Evolutionary conservation across 1,140 invertebrate species (phyloP).

Genomic region (Habropoda laboriosa): DNA sequence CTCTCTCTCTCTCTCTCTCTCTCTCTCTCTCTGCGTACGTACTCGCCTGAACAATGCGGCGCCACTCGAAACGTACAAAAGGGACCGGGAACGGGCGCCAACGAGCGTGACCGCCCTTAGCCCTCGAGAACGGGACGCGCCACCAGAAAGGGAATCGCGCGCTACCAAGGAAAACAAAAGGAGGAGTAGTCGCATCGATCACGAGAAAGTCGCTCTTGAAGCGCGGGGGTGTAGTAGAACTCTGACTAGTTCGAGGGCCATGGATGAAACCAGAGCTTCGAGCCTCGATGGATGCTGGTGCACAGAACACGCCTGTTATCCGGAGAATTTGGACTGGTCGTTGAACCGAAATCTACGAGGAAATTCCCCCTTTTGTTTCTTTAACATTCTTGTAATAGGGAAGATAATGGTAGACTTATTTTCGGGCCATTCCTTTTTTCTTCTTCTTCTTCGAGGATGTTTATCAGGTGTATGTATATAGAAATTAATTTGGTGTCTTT

Average conservation of each 20-base stretch:
- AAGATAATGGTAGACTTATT: too few relatives aligned
- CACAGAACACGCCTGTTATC: too few relatives aligned
- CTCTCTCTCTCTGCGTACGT: conserved; percentile 55
- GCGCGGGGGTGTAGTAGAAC: too few relatives aligned
- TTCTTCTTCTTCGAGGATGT: too few relatives aligned
- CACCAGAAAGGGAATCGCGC: conserved; percentile 21
- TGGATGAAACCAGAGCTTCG: not conserved
- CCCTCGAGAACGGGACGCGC: conserved; percentile 9
- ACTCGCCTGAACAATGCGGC: conserved; percentile 59
- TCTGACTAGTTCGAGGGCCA: not conserved
- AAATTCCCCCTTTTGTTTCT: not conserved
- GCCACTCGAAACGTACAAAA: conserved; percentile 63
- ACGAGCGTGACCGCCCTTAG: conserved; percentile 56
- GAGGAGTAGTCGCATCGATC: conserved; percentile 29
- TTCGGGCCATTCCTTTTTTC: too few relatives aligned
- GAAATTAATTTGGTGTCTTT: too few relatives aligned
- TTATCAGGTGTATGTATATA: too few relatives aligned
- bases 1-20: too few relatives aligned
- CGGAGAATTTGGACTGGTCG: not conserved
- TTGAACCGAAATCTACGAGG: not conserved
- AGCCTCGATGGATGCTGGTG: too few relatives aligned
- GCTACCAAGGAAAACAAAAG: conserved; percentile 16
- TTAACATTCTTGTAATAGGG: too few relatives aligned
- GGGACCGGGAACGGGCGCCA: conserved; percentile 38
- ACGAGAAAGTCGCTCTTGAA: conserved; percentile 1